Evolutionary conservation across 2,797 vertebrate genomes (phyloP), one percentile per base, ranked within the genome.

Genomic region (Hoplostethus mediterraneus): DNA sequence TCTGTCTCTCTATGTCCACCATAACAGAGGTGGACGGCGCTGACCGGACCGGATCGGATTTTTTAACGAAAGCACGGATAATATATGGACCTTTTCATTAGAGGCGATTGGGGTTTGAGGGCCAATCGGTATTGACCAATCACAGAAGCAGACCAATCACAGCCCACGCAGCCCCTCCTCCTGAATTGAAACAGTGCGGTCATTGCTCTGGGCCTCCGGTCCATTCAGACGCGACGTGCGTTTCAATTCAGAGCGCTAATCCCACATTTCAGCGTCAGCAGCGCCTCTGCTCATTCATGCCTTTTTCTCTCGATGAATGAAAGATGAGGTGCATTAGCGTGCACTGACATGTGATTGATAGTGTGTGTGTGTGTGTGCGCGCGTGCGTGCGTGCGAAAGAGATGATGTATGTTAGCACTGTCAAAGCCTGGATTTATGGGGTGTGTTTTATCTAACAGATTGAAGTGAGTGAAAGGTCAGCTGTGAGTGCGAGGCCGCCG

Each of bases 391-490:
- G 70, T 25, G 70, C 53, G 17, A 59, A 73, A 67, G 71, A 81
- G 67, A 70, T 75, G 72, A 75, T 65, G 63, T 75, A 71, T 80
- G 79, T 81, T 75, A 68, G 72, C 12, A 3, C 66, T 67, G 83
- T 86, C 89, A 82, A 3, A 63, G 71, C 57, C 53, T 11, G n/a
- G 75, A 91, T 89, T 84, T 86, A 92, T 90, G 77, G 75, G 61
- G 47, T 72, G 81, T 67, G 25, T 92, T 93, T 92, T 86, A 92
- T 91, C 92, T 82, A 87, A 87, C 84, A 89, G 84, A 90, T 78
- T 87, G 86, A 90, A 90, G 84, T 76, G 76, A 86, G 87, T 84
- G 73, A 88, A 91, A 91, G 89, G 88, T 90, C 88, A 86, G 57
- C 75, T 67, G 77, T 77, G 79, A 81, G 85, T 74, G 78, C 52